A percentile compares a stretch with the other conserved stretches of the same genome.
phyloP scores from a whole-genome alignment of 2,113 vertebrate species.

The Alethe castanea region DNA sequence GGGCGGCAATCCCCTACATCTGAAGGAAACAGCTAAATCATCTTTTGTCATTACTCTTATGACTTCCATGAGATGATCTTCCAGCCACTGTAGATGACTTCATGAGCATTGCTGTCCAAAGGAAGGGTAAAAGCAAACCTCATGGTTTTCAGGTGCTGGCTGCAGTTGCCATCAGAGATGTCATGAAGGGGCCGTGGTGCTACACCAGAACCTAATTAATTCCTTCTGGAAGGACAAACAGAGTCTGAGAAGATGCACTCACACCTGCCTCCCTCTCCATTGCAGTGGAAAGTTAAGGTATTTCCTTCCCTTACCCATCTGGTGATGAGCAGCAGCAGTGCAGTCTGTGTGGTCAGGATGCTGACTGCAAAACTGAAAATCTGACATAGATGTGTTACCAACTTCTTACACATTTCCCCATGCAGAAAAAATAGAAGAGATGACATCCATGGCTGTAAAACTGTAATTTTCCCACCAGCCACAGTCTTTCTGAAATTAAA shows the following conservation, averaged over 20 bases:
- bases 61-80: neutral
- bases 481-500: neutral
- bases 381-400: neutral
- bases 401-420: neutral
- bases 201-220: neutral
- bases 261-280: neutral
- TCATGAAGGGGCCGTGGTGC: neutral
- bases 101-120: neutral
- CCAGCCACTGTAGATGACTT: neutral
- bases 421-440: neutral
- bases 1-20: fast-evolving
- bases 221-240: neutral
- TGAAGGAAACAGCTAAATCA: neutral
- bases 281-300: neutral
- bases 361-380: neutral
- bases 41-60: neutral
- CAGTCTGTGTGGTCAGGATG: neutral
- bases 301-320: neutral
- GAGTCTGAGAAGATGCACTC: neutral
- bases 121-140: neutral
- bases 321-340: neutral
- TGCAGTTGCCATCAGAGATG: neutral
- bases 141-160: neutral
- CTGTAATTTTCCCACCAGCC: neutral
- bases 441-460: neutral